A percentile compares a stretch with the other conserved stretches of the same genome.
phyloP scores from a whole-genome alignment of 2,797 vertebrate species.

The Sylvilagus floridanus region DNA sequence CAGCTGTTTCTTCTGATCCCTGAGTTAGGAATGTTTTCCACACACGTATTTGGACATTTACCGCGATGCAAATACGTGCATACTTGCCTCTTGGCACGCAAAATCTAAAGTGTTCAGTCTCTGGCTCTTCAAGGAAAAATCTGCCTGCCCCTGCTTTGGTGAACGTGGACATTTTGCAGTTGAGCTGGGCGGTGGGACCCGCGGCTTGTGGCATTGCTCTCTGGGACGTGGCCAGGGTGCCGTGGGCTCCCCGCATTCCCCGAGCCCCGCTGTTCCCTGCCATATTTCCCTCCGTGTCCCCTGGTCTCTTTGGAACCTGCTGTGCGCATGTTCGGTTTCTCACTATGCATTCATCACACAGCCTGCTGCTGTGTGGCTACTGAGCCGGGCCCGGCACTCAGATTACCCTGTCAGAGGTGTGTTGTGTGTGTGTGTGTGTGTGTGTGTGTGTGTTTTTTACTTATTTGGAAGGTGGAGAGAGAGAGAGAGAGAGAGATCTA shows the following conservation, averaged over 20 bases:
- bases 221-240: background rate
- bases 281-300: background rate
- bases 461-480: no score
- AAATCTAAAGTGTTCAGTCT: slow-evolving; percentile 1
- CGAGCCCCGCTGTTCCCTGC: fast-evolving
- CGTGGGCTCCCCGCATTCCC: no score
- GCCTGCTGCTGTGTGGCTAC: background rate
- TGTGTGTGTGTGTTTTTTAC: background rate
- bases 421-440: background rate
- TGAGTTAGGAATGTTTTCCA: background rate
- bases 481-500: no score
- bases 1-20: background rate
- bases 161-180: background rate
- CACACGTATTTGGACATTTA: background rate
- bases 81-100: background rate
- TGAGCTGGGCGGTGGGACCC: background rate
- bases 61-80: background rate
- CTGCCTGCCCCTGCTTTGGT: background rate
- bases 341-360: background rate
- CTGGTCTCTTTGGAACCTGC: background rate
- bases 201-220: background rate
- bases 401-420: background rate
- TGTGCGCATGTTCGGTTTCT: background rate
- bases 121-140: background rate
- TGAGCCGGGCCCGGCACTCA: fast-evolving